Conservation (phyloP, 2,888 invertebrate species). For the Teinopalpus imperialis region DNA sequence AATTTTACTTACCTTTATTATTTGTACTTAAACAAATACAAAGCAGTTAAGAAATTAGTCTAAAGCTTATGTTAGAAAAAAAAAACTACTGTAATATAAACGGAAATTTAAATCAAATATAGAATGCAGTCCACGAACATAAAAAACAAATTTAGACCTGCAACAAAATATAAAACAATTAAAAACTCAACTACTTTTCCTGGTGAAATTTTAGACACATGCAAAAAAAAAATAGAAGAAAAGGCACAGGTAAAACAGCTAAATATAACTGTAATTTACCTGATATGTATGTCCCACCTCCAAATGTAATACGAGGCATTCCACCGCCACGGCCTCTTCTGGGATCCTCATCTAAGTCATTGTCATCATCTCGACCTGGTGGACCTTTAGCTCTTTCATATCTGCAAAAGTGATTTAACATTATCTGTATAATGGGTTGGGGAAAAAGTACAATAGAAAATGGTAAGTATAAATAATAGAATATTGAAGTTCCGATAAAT, state of each 20-base stretch:
- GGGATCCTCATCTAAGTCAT: slow-evolving; percentile 90
- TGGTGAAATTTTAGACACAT: too few relatives aligned
- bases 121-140: background rate
- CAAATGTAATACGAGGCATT: slow-evolving; percentile 64
- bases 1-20: too few relatives aligned
- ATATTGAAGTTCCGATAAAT: too few relatives aligned
- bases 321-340: slow-evolving; percentile 84
- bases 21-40: too few relatives aligned
- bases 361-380: slow-evolving; percentile 93
- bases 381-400: slow-evolving; percentile 95
- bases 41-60: too few relatives aligned
- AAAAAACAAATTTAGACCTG: slow-evolving; percentile 1
- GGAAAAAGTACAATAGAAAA: too few relatives aligned
- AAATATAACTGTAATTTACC: slow-evolving; percentile 40
- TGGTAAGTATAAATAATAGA: too few relatives aligned
- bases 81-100: background rate
- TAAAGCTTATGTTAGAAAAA: too few relatives aligned
- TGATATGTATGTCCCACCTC: slow-evolving; percentile 73
- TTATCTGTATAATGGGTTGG: too few relatives aligned
- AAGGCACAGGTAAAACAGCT: slow-evolving; percentile 5
- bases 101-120: background rate
- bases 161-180: slow-evolving; percentile 12
- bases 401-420: slow-evolving; percentile 73
- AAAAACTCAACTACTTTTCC: too few relatives aligned
- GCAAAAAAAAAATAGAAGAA: background rate